A percentile compares a stretch with the other conserved stretches of the same genome.
Conservation (phyloP, 1,140 invertebrate genomes). For the Ephestia elutella region DNA sequence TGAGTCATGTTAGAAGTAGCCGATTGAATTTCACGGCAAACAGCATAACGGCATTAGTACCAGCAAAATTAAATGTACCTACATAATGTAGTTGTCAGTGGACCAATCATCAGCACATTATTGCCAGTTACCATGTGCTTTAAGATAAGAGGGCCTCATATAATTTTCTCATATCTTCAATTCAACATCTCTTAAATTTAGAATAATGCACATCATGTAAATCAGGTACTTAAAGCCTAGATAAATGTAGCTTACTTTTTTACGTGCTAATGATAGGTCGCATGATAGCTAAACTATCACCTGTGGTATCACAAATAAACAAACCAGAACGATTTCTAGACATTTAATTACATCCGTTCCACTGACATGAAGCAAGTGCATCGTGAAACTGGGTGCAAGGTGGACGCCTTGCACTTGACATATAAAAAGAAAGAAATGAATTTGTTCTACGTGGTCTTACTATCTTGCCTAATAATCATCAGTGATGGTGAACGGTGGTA, state of each 20-base stretch:
- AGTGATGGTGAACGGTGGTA: conserved; percentile 26
- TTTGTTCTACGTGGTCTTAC: conserved; percentile 6
- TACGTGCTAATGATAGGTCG: background rate
- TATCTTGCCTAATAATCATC: conserved; percentile 10
- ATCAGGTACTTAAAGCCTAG: too few relatives aligned
- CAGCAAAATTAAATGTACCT: background rate
- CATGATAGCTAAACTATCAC: conserved; percentile 18
- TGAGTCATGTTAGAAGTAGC: conserved; percentile 7
- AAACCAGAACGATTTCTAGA: conserved; percentile 51
- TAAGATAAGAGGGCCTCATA: too few relatives aligned
- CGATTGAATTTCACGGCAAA: background rate
- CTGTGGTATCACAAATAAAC: conserved; percentile 33
- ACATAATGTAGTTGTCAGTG: too few relatives aligned
- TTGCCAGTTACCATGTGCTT: too few relatives aligned
- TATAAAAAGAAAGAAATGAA: conserved; percentile 13
- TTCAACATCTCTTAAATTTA: too few relatives aligned
- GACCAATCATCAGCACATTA: too few relatives aligned
- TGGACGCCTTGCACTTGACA: conserved; percentile 1
- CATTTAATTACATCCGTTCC: conserved; percentile 55
- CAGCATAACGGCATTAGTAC: background rate
- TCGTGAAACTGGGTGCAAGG: background rate
- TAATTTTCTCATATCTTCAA: too few relatives aligned
- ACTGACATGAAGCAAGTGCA: conserved; percentile 27
- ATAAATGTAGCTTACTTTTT: background rate
- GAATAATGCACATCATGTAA: too few relatives aligned